Evolutionary conservation across 1,140 invertebrate species (phyloP), one percentile per base, ranked within the genome.

Genomic region (Hyphantria cunea): DNA sequence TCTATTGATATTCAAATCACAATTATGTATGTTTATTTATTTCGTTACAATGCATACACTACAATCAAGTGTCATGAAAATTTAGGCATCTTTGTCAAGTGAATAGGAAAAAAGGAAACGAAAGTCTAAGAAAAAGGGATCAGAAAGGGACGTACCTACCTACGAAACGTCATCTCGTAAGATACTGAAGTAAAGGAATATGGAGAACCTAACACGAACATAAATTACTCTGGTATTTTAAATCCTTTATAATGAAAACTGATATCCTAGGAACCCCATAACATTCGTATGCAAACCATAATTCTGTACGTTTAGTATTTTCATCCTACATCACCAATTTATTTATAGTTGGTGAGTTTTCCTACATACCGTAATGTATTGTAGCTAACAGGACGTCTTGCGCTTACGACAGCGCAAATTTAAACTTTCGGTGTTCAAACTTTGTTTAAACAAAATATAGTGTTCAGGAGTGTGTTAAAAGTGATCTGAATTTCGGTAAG

Each of bases 301-400:
- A 58, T 37, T 39, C 14, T 10, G 13, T 14, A 44, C 55, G 55
- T 49, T 48, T 14, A 58, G 44, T 48, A 49, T 58, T 58, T 58
- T 49, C 55, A 58, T 58, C 45, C 17, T 25, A 25, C 17, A 39
- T 37, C 42, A 17, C 5, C 4, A 33, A 9, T 56, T 58, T 58
- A 58, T 58, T 58, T 58, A 45, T 58, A 58, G 55, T 58, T 37
- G 17, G 37, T n/a, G 37, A 33, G 7, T 33, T 48, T 25, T 58
- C 34, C 55, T 33, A 58, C 55, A 58, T 58, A 49, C 44, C 17
- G n/a, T 32, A 13, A 58, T 58, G 55, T 47, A 48, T 58, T 49
- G 45, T 48, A 45, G 4, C 10, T 12, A 13, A 17, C 34, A 25
- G 45, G 55, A 58, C 55, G 45, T 47, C 37, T 39, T 8, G 14